Evolutionary conservation across 2,797 vertebrate genomes (phyloP).

Genomic region (Melanotaenia pygmaea): DNA sequence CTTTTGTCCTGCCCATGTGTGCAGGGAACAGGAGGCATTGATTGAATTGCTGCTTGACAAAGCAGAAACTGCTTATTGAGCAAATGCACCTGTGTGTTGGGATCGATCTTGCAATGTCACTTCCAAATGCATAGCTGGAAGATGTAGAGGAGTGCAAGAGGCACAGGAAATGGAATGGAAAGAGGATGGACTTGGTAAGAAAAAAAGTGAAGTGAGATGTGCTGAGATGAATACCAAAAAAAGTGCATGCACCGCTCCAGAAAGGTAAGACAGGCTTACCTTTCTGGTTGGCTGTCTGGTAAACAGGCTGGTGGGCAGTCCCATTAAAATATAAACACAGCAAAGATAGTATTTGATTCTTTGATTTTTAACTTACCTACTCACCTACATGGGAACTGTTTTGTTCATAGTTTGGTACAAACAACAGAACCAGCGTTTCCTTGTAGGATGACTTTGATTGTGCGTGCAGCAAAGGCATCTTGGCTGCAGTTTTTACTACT

Average conservation of each 20-base stretch:
- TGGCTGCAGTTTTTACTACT: too few species aligned
- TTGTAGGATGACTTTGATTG: too few species aligned
- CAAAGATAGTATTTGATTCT: too few species aligned
- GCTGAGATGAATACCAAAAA: not conserved
- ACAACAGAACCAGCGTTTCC: too few species aligned
- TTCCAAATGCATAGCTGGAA: slow-evolving; percentile 62
- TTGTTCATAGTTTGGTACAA: too few species aligned
- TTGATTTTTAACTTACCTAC: too few species aligned
- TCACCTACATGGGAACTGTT: too few species aligned
- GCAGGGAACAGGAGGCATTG: slow-evolving; percentile 75
- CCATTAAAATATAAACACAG: too few species aligned
- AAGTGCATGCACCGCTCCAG: not conserved
- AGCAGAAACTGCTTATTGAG: slow-evolving; percentile 85
- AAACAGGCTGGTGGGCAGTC: too few species aligned
- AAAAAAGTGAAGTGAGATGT: not conserved
- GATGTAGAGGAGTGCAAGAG: slow-evolving; percentile 23
- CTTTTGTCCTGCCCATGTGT: slow-evolving; percentile 70
- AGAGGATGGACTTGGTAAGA: slow-evolving; percentile 5
- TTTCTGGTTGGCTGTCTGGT: too few species aligned
- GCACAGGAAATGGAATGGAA: slow-evolving; percentile 9
- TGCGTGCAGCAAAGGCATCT: too few species aligned
- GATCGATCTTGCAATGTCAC: slow-evolving; percentile 82
- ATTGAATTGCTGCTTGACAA: slow-evolving; percentile 83
- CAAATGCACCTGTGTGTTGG: slow-evolving; percentile 80
- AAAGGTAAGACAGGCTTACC: not conserved